Percentiles rank a stretch among this genome's conserved stretches.
phyloP scores from a whole-genome alignment of 2,797 vertebrate genomes.

The Tapirus indicus region DNA sequence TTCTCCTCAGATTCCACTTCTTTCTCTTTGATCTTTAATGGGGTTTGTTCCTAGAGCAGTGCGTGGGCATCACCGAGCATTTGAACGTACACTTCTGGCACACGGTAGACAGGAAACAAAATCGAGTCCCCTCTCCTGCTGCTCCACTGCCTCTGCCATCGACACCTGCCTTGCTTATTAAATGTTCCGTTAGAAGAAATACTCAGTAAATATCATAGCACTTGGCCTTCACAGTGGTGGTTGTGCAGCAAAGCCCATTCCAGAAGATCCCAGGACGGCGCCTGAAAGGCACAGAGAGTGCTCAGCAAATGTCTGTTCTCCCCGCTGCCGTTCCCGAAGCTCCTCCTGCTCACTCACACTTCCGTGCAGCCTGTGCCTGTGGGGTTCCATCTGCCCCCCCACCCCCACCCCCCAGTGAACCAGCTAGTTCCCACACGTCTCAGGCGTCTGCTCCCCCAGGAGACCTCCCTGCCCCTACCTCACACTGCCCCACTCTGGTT shows the following conservation, averaged over 20 bases:
- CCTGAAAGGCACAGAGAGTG: neutral
- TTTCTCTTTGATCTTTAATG: neutral
- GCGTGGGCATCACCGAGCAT: neutral
- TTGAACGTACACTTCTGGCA: neutral
- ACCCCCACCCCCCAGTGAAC: neutral
- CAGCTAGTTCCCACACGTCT: neutral
- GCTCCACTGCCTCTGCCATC: neutral
- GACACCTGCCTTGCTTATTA: neutral
- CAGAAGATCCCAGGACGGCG: neutral
- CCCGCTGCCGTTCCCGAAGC: neutral
- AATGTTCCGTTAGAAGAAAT: neutral
- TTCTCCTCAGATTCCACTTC: neutral
- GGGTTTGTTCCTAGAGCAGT: neutral
- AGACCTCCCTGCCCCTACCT: neutral
- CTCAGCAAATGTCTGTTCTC: neutral
- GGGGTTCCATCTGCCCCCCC: neutral
- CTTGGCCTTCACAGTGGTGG: neutral
- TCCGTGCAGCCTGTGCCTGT: neutral
- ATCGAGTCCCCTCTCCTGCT: too few species aligned
- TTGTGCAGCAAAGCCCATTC: neutral
- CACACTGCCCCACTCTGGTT: neutral
- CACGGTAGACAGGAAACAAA: neutral
- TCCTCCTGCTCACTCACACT: neutral
- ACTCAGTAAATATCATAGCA: neutral
- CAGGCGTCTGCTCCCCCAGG: neutral